Evolutionary conservation across 2,113 vertebrate genomes (phyloP).

Genomic region (Varanus komodoensis): DNA sequence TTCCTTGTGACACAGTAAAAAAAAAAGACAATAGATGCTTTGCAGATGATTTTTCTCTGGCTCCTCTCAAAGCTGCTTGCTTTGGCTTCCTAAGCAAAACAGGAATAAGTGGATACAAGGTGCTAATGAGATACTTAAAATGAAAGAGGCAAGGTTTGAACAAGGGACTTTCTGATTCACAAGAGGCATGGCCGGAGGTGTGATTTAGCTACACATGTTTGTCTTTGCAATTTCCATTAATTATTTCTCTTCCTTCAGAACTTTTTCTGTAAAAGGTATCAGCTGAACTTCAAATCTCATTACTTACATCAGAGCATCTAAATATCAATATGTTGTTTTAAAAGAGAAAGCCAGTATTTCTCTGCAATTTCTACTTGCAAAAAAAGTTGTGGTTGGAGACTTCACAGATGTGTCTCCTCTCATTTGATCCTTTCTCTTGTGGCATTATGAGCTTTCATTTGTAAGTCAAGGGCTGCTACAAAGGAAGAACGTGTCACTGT

Average conservation of each 20-base stretch:
- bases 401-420: slow-evolving; percentile 4
- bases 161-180: not conserved
- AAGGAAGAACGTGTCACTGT: slow-evolving; percentile 19
- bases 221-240: not conserved
- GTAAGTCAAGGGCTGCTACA: slow-evolving; percentile 1
- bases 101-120: not conserved
- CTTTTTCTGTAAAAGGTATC: not conserved
- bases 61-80: not conserved
- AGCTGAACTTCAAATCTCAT: not conserved
- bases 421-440: slow-evolving; percentile 25
- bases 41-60: not conserved
- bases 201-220: not conserved
- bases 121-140: not conserved
- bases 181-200: not conserved
- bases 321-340: slow-evolving; percentile 14
- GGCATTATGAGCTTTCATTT: slow-evolving; percentile 16
- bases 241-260: not conserved
- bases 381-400: not conserved
- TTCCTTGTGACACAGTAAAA: not conserved
- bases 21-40: not conserved
- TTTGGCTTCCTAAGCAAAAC: not conserved
- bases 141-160: not conserved
- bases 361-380: not conserved
- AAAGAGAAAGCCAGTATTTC: slow-evolving; percentile 7
- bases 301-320: slow-evolving; percentile 7